These are phyloP conservation scores for Petrocephalus zakoni DNA, from an alignment of 2,113 vertebrate species.

Conservation along the genomic window DNA sequence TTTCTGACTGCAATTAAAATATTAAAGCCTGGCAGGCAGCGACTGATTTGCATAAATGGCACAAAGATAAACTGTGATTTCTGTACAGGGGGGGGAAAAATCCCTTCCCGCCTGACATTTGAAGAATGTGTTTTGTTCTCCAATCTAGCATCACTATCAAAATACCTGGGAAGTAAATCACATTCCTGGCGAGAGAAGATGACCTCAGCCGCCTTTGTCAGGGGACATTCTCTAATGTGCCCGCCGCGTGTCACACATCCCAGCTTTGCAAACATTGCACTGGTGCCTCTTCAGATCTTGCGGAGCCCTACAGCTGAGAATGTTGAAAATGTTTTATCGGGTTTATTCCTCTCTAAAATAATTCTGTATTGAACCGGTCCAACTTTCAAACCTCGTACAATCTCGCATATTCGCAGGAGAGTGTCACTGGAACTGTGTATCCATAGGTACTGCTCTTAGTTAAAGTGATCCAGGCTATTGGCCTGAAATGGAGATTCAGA, in stretches of 20 bases:
- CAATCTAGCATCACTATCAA: conserved; percentile 24
- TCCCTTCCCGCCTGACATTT: conserved; percentile 9
- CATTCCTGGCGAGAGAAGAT: conserved; percentile 23
- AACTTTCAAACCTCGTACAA: background rate
- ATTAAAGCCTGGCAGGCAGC: background rate
- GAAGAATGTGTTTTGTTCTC: background rate
- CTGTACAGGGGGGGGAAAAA: conserved; percentile 15
- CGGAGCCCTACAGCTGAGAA: background rate
- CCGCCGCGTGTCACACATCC: conserved; percentile 22
- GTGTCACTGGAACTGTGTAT: background rate
- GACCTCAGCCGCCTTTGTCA: conserved; percentile 13
- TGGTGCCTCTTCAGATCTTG: conserved; percentile 4
- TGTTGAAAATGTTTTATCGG: background rate
- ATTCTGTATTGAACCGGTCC: background rate
- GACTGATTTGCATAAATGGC: background rate
- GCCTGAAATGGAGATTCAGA: background rate
- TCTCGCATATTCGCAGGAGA: background rate
- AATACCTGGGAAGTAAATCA: conserved; percentile 26
- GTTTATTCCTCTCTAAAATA: background rate
- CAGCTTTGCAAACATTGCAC: background rate
- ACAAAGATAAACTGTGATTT: conserved; percentile 30
- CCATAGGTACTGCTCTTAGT: background rate
- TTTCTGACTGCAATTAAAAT: background rate
- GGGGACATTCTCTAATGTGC: conserved; percentile 16
- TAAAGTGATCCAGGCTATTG: background rate